These are phyloP conservation scores for Protosalanx chinensis DNA, from an alignment of 2,797 vertebrate species.

Conservation along the genomic window DNA sequence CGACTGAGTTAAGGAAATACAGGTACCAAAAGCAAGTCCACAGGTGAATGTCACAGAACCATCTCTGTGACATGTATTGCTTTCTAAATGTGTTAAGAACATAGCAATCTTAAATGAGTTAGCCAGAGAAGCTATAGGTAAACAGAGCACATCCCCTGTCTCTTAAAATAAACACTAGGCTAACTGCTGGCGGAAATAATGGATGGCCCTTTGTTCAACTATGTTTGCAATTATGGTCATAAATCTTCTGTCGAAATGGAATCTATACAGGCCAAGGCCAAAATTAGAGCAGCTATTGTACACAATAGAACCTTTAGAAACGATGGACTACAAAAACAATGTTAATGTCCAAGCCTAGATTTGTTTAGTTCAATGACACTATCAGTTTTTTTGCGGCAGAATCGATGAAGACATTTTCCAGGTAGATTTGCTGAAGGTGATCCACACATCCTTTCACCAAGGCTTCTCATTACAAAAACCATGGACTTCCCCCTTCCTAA, in stretches of 20 bases:
- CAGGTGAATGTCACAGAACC: too few species aligned
- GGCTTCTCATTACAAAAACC: background rate
- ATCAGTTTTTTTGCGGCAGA: background rate
- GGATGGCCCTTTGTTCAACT: background rate
- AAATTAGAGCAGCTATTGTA: background rate
- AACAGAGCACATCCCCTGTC: background rate
- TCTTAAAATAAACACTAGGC: background rate
- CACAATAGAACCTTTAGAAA: background rate
- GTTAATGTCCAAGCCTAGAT: background rate
- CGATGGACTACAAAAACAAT: background rate
- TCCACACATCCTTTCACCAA: background rate
- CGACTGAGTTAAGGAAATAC: background rate
- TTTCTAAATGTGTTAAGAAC: background rate
- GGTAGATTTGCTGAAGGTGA: background rate
- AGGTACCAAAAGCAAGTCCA: background rate
- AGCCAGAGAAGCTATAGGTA: background rate
- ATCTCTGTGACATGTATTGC: background rate
- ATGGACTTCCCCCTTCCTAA: background rate
- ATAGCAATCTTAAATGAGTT: slow-evolving; percentile 8
- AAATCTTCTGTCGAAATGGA: background rate
- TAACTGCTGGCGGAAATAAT: background rate
- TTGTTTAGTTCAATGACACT: background rate
- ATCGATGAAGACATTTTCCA: background rate
- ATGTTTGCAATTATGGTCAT: slow-evolving; percentile 3
- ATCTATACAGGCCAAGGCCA: background rate